phyloP scores from a whole-genome alignment of 2,797 vertebrate species.

The Tokudaia muenninki region DNA sequence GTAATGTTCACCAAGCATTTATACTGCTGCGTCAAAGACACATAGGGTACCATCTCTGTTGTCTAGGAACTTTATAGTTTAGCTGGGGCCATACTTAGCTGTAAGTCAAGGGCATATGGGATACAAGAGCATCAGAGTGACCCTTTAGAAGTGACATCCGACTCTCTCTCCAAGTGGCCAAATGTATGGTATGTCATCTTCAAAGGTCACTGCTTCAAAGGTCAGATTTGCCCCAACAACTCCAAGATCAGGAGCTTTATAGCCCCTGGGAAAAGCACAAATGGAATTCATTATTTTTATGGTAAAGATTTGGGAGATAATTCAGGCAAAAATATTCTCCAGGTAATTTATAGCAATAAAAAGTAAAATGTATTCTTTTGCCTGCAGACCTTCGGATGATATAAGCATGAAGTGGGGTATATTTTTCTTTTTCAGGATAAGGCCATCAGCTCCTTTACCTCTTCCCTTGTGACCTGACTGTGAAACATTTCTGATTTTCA shows the following conservation, averaged over 20 bases:
- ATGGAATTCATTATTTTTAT: background rate
- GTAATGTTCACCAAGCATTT: background rate
- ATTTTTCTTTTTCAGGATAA: background rate
- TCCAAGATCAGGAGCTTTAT: background rate
- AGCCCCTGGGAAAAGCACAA: background rate
- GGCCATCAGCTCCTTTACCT: background rate
- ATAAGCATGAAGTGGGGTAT: background rate
- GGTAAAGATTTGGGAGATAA: background rate
- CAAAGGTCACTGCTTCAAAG: background rate
- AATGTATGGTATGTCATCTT: background rate
- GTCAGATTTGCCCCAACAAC: background rate
- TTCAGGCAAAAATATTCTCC: background rate
- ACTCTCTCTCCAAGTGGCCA: background rate
- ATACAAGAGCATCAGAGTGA: background rate
- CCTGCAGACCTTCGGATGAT: background rate
- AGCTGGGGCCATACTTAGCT: background rate
- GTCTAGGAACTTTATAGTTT: conserved; percentile 1
- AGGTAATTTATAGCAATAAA: background rate
- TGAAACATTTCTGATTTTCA: background rate
- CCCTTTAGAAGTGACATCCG: background rate
- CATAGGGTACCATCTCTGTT: background rate
- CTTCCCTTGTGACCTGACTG: background rate
- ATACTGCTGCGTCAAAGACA: background rate
- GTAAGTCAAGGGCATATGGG: background rate
- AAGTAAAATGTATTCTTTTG: background rate